Conservation (phyloP, 2,888 invertebrate genomes). For the Parthenolecanium corni region DNA sequence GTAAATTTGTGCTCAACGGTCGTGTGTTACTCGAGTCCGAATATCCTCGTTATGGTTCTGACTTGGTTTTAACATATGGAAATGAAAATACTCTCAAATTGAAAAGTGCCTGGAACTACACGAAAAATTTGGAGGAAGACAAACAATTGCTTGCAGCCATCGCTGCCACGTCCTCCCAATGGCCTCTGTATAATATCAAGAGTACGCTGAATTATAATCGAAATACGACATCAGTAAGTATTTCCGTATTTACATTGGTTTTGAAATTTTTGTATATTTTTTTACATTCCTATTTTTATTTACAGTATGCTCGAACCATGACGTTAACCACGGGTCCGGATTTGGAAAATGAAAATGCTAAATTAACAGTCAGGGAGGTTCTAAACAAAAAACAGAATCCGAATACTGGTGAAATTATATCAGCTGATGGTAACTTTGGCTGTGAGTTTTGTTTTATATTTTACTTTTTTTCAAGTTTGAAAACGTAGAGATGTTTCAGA, state of each 20-base stretch:
- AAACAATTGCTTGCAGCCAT: conserved; percentile 1
- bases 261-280: no score
- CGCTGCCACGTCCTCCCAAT: conserved; percentile 8
- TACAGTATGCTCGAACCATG: background rate
- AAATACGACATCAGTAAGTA: conserved; percentile 1
- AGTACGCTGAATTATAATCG: background rate
- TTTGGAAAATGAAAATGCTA: conserved; percentile 2
- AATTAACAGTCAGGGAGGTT: background rate
- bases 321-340: conserved; percentile 13
- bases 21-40: background rate
- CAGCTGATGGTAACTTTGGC: background rate
- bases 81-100: conserved; percentile 1
- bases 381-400: background rate
- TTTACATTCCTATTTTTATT: no score
- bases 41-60: background rate
- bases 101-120: conserved; percentile 1
- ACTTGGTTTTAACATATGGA: conserved; percentile 5
- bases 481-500: background rate
- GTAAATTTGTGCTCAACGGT: conserved; percentile 9
- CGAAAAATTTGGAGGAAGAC: background rate
- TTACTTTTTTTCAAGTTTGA: no score
- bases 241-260: no score
- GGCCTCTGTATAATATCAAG: conserved; percentile 10
- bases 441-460: background rate
- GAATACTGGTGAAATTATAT: background rate